Percentiles rank a stretch among this genome's conserved stretches.
phyloP scores from a whole-genome alignment of 2,113 vertebrate species.

The Lipophrys pholis region DNA sequence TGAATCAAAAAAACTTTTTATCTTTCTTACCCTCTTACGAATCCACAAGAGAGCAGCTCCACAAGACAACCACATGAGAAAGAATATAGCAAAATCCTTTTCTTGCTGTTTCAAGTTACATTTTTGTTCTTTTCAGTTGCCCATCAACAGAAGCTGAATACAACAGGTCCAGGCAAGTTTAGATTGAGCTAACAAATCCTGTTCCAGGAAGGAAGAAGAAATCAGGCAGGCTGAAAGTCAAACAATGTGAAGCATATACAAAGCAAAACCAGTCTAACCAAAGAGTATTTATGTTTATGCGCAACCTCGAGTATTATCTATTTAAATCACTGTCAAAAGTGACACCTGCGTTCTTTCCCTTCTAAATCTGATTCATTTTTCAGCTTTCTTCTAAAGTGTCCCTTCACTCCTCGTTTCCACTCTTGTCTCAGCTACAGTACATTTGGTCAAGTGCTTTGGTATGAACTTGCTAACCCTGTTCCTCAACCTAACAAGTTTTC shows the following conservation, averaged over 20 bases:
- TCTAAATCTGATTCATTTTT: constrained; percentile 23
- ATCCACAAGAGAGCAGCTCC: constrained; percentile 2
- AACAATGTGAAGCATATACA: background rate
- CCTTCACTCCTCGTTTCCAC: constrained; percentile 20
- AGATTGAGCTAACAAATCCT: background rate
- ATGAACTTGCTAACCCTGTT: constrained; percentile 41
- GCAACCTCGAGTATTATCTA: background rate
- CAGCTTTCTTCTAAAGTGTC: constrained; percentile 6
- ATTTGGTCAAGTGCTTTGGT: constrained; percentile 57
- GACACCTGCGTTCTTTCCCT: constrained; percentile 17
- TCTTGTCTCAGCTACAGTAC: constrained; percentile 34
- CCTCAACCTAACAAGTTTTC: constrained; percentile 58
- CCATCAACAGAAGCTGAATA: constrained; percentile 5
- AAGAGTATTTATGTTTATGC: background rate
- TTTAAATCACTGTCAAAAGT: background rate
- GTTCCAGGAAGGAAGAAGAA: background rate
- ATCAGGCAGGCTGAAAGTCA: background rate
- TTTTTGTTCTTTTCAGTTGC: constrained; percentile 17
- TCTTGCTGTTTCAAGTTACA: background rate
- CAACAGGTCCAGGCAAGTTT: constrained; percentile 17
- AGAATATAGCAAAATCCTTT: background rate
- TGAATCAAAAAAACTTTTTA: background rate
- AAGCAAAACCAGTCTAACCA: background rate
- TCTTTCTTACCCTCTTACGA: background rate
- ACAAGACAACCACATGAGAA: background rate